Base-by-base conservation (phyloP, 2,113 vertebrate species). In the Phoxinus phoxinus region DNA sequence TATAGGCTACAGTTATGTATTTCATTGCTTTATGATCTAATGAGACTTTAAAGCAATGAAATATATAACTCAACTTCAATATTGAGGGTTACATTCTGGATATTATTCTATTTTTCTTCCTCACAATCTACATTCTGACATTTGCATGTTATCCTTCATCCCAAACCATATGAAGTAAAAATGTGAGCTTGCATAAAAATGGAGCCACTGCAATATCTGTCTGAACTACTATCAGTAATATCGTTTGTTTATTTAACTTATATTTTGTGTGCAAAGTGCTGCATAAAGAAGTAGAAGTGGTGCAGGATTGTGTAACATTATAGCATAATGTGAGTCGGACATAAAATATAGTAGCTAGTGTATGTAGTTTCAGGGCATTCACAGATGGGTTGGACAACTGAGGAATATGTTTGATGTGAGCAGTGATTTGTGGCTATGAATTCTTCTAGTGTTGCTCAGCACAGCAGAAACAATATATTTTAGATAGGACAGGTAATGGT, bases 111-210 rank as follows among this genome's bases (percentile, higher is more conserved):
- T 3, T 19, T 76, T 44, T 72, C 51, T 44, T 83, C 53, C 30
- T 46, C 79, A 78, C 44, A 41, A 59, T 58, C 76, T 78, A 51
- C 72, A 78, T 85, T 78, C 44, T 84, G 72, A 67, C 71, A 85
- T 87, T 76, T 84, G 63, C 72, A 41, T 72, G 30, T 74, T 72
- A 30, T 67, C n/a, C 69, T 67, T 78, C 65, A 83, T 83, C 56
- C 80, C 32, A 21, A 76, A 63, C 65, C 77, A 85, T 85, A 77
- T 87, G 53, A 74, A 73, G 44, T 3, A 1, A 83, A 79, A 75
- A 78, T 69, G 77, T 75, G 83, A 56, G 41, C 58, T 67, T 65
- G 73, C 44, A 56, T 82, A 65, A 67, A 86, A 79, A 83, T 83
- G 0, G 9, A 72, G 35, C 79, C 27, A 78, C 30, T 85, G 56